Evolutionary conservation across 2,888 invertebrate genomes (phyloP), one percentile per base, ranked within the genome.

Genomic region (Stenurella melanura): DNA sequence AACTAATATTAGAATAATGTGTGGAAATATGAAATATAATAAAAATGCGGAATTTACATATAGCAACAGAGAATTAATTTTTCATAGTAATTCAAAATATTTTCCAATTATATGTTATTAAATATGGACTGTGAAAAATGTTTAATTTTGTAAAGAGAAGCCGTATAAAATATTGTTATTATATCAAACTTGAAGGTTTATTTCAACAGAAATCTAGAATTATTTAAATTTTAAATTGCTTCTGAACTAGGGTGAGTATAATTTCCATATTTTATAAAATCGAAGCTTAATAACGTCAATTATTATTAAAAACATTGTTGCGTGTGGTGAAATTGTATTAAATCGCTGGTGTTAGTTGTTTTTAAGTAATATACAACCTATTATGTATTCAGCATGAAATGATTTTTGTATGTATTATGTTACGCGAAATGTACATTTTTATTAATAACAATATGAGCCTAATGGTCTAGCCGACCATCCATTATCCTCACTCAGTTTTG

Each of bases 281-380:
- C n/a, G 7, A 50, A 12, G 15, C 50, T n/a, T 50, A 50, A 50
- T 50, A 50, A 50, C 50, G 15, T 7, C 15, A 50, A 50, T 50
- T n/a, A 42, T 50, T n/a, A 42, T 50, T n/a, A 56, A n/a, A 63
- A 72, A 70, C 21, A 72, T 17, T 54, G 63, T 72, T 54, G 72
- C 72, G 63, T 72, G 72, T 72, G 7, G 12, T 15, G 34, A 63
- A 72, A 72, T 72, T 72, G 63, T 63, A 54, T 72, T 63, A 63
- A 72, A 72, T 63, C 63, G 61, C 26, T 54, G 12, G 42, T 38
- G 21, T 18, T 12, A 61, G 71, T 42, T 63, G 72, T 72, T 61
- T 30, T 17, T n/a, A 26, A 15, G 63, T 54, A 63, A 72, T 72
- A 72, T 61, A 50, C n/a, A 6, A 9, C 30, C 30, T 34, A 34